Base-by-base conservation (phyloP, 2,888 invertebrate species). In the Incurvaria masculella region DNA sequence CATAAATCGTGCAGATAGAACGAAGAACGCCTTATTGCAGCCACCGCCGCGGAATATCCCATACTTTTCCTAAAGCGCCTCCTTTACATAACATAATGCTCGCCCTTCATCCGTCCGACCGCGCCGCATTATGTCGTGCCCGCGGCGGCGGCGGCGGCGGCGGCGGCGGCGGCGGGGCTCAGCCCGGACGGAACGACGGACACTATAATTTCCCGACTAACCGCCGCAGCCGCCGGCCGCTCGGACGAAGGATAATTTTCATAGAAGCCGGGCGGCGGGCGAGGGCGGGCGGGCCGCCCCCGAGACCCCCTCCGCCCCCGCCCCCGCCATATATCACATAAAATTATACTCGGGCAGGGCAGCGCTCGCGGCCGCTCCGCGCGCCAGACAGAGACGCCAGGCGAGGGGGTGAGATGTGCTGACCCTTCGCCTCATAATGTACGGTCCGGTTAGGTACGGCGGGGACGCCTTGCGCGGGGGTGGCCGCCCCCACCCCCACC, bases 371-470 rank as follows among this genome's bases (percentile, higher is more conserved):
- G 33, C 33, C 33, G 14, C 58, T 61, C 58, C 66, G 64, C 60
- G 78, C 65, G 73, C 58, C 33, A 33, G 74, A 75, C 68, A 69
- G 73, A 72, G 75, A 74, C 59, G 67, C 74, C 66, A 65, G 55
- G 59, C 65, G 65, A 21, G 41, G 41, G 19, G 41, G 18, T 49
- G 45, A 66, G 69, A 51, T 66, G 63, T 66, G 69, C 75, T 79
- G 78, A 79, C 79, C 79, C 79, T 75, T 72, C 69, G 42, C 69
- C 72, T 72, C 79, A 70, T 79, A 79, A 79, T 79, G 78, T 79
- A 76, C 75, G 73, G 78, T 79, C 79, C 79, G 75, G 75, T 79
- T 79, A 78, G 74, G 78, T 78, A 75, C 72, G n/a, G n/a, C n/a
- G n/a, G n/a, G n/a, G n/a, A 73, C 75, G 74, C 74, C 76, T 78